Conservation (phyloP, 2,797 vertebrate species). For the Vipera latastei region DNA sequence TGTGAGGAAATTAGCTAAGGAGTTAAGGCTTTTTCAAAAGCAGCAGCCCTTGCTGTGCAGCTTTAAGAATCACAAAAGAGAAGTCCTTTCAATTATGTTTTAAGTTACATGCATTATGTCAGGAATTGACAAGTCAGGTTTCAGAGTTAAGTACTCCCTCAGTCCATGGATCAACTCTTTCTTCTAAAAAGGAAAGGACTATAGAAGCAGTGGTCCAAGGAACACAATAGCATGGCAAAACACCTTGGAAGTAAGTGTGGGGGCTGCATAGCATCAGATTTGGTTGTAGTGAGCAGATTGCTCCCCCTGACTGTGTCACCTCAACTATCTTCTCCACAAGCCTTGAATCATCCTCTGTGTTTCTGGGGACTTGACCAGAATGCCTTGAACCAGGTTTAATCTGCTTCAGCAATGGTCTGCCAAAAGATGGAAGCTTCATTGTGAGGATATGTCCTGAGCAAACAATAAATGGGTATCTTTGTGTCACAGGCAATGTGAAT, state of each 20-base stretch:
- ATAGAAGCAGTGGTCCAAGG: background rate
- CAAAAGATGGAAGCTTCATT: background rate
- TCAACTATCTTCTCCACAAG: background rate
- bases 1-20: background rate
- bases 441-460: background rate
- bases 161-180: background rate
- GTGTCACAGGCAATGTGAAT: background rate
- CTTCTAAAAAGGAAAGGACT: background rate
- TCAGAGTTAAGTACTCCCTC: background rate
- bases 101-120: background rate
- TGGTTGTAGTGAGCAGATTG: background rate
- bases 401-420: background rate
- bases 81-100: background rate
- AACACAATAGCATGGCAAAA: background rate
- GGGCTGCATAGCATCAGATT: background rate
- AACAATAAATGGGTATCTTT: background rate
- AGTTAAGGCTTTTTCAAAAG: background rate
- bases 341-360: background rate
- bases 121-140: background rate
- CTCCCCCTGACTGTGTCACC: background rate
- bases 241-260: background rate
- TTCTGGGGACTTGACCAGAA: background rate
- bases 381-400: background rate
- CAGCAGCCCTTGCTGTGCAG: background rate
- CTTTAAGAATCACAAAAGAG: background rate